A percentile compares a stretch with the other conserved stretches of the same genome.
These are phyloP conservation scores for Galerucella pusilla DNA, from an alignment of 2,888 invertebrate species.

Conservation along the genomic window DNA sequence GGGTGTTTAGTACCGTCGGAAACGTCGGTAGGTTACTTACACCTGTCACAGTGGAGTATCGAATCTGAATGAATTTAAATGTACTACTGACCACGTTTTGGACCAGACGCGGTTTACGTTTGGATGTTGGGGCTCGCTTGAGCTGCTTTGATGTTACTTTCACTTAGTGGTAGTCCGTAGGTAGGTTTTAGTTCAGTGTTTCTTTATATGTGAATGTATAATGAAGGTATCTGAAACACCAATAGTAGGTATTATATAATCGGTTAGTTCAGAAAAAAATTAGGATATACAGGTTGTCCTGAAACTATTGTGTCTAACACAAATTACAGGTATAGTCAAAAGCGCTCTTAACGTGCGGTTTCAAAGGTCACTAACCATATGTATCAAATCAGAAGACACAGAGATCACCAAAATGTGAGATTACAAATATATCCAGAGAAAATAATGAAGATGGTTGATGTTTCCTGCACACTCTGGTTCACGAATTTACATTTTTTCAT, in stretches of 20 bases:
- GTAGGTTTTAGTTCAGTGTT: constrained; percentile 36
- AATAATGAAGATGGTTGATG: no score
- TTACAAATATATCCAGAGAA: no score
- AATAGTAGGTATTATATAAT: background rate
- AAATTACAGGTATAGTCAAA: no score
- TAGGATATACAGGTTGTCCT: no score
- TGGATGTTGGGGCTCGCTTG: constrained; percentile 48
- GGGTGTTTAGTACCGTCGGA: constrained; percentile 17
- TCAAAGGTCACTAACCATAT: no score
- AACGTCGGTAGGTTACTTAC: constrained; percentile 41
- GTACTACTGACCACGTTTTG: constrained; percentile 61
- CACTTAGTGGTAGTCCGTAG: constrained; percentile 48
- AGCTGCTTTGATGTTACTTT: constrained; percentile 47
- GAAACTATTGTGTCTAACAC: no score
- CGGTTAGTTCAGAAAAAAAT: background rate
- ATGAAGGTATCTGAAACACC: constrained; percentile 1
- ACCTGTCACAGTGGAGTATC: constrained; percentile 55
- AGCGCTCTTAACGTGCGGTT: no score
- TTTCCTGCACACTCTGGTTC: no score
- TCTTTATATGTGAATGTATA: constrained; percentile 5
- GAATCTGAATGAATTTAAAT: constrained; percentile 59
- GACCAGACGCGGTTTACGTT: constrained; percentile 54
- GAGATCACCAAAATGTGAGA: no score
- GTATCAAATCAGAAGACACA: no score
- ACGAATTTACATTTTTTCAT: no score